Base-by-base conservation (phyloP, 2,113 vertebrate species). In the Cebidichthys violaceus region DNA sequence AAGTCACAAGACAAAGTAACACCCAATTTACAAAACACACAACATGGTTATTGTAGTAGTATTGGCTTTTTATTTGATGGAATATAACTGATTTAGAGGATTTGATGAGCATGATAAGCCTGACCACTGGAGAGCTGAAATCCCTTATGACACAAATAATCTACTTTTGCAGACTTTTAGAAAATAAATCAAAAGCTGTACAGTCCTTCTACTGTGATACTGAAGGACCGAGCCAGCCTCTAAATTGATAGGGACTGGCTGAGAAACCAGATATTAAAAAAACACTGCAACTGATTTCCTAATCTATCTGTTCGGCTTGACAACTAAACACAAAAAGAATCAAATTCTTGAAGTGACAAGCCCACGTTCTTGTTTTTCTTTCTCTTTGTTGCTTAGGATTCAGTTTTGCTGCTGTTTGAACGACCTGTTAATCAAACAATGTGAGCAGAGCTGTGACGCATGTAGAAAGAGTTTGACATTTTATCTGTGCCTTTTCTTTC, bases 371-470 rank as follows among this genome's bases (percentile, higher is more conserved):
- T 68, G 43, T 84, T 76, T 61, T 31, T 54, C 52, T 61, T 35
- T 39, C 4, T 18, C 39, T 60, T 75, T 75, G 71, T 83, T 43
- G 24, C 37, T 64, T 7, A 8, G 45, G 11, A 31, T 55, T 71
- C 2, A 39, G 31, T 55, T 75, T 37, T 13, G 41, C 67, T 52
- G 18, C 43, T 20, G 61, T 85, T 77, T 67, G 70, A 59, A 67
- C 39, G 22, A 80, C 13, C 50, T 37, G 59, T 60, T 71, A 52
- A 71, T 84, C 54, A 75, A 81, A 79, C 45, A 72, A 68, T 1
- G 27, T 1, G 18, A 71, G 35, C 64, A 33, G 20, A 39, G 10
- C 62, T 57, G 11, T 31, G 31, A 29, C 20, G 29, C 5, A 55
- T 17, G 22, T 59, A 39, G 11, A 29, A 15, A 57, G 65, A 52